Evolutionary conservation across 1,140 invertebrate genomes (phyloP), one percentile per base, ranked within the genome.

Genomic region (Drosophila lacertosa): DNA sequence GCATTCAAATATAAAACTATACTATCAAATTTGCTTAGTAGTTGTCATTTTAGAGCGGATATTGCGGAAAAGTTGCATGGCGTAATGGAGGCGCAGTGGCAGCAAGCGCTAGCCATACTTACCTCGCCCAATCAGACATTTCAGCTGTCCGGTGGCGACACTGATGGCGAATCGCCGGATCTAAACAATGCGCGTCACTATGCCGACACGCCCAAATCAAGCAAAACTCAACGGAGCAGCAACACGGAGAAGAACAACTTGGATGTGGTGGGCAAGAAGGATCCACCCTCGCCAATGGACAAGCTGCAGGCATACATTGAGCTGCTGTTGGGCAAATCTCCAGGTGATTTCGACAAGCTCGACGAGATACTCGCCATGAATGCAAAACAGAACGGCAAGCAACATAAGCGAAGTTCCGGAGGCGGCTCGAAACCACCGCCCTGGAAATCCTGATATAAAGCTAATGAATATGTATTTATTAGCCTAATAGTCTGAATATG

Each of bases 21-120:
- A n/a, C n/a, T n/a, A n/a, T n/a, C n/a, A n/a, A n/a, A n/a, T n/a
- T n/a, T n/a, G n/a, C n/a, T n/a, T n/a, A n/a, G n/a, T n/a, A n/a
- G n/a, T n/a, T 4, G 0, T 22, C 22, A 4, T 40, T 53, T 0
- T 11, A 91, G 90, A 29, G 93, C 93, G 2, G 93, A 95, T 71
- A 93, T 96, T 45, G 95, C 95, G 1, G 93, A 95, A 62, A 94
- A 96, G 84, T 90, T 97, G 69, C 95, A 96, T 90, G 93, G 92
- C 40, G 94, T 96, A 0, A 96, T 97, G 95, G 94, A 97, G 91
- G 93, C 93, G 35, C 95, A 96, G 80, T 96, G 95, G 95, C 92
- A 94, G 44, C 95, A 96, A 91, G 95, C 95, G 16, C 84, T 96
- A 13, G 93, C 93, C 66, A 95, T 96, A 62, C 94, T 96, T 40